phyloP scores from a whole-genome alignment of 2,113 vertebrate genomes.

The Podilymbus podiceps region DNA sequence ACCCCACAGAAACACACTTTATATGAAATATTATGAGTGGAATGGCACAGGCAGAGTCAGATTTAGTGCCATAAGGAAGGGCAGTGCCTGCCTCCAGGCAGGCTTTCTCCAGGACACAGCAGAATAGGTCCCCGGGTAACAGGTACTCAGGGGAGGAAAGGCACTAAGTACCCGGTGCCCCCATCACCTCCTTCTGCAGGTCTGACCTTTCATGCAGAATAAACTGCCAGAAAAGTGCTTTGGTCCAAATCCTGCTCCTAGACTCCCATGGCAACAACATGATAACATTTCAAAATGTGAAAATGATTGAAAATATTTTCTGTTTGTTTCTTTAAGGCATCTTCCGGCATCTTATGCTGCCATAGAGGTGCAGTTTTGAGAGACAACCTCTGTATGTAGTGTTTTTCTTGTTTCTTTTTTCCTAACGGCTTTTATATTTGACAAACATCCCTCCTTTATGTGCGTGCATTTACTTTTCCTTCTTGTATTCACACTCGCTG shows the following conservation, averaged over 20 bases:
- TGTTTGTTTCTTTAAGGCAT: neutral
- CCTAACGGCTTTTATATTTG: neutral
- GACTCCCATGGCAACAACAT: neutral
- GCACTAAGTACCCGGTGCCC: neutral
- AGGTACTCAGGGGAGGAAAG: neutral
- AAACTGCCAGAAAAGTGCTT: neutral
- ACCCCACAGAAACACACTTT: neutral
- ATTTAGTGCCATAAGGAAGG: neutral
- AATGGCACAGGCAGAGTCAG: neutral
- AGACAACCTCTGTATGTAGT: neutral
- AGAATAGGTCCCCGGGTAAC: neutral
- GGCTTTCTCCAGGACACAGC: neutral
- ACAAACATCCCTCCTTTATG: neutral
- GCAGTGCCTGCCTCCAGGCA: fast-evolving
- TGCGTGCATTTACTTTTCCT: neutral
- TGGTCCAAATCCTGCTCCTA: neutral
- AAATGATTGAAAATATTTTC: neutral
- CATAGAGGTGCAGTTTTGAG: neutral
- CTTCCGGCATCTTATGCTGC: neutral
- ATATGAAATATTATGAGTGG: neutral
- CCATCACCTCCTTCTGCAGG: neutral
- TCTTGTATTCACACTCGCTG: neutral
- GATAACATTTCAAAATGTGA: neutral
- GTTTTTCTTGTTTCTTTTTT: neutral
- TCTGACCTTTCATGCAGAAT: fast-evolving